phyloP scores from a whole-genome alignment of 2,797 vertebrate genomes.

The Eulemur coronatus region DNA sequence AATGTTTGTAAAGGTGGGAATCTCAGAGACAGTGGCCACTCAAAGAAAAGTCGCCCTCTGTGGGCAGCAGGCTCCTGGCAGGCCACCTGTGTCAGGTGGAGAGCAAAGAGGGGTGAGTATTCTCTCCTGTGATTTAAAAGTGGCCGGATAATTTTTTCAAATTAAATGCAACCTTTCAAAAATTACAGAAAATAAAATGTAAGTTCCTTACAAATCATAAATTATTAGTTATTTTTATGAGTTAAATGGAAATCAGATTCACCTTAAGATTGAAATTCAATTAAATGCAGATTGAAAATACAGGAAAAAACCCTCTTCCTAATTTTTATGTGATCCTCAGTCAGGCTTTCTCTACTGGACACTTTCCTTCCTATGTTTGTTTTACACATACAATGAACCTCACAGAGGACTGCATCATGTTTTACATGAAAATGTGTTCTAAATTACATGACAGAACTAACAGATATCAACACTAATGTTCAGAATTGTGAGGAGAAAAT shows the following conservation, averaged over 20 bases:
- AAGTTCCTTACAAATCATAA: not conserved
- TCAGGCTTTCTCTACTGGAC: not conserved
- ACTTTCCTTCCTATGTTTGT: slow-evolving; percentile 57
- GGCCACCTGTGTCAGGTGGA: accelerated
- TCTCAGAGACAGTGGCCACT: not conserved
- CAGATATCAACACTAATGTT: not conserved
- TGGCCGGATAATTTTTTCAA: not conserved
- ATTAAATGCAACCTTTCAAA: not conserved
- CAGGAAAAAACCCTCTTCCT: not conserved
- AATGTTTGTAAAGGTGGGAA: not conserved
- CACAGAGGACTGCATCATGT: not conserved
- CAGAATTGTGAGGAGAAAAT: not conserved
- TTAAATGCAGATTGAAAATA: not conserved
- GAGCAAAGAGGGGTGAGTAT: not conserved
- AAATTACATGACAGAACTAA: not conserved
- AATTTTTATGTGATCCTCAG: not conserved
- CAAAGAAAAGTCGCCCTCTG: not conserved
- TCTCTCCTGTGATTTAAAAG: not conserved
- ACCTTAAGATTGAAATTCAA: not conserved
- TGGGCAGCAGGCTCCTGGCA: not conserved
- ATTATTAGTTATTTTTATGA: not conserved
- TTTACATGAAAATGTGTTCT: not conserved
- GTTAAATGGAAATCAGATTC: not conserved
- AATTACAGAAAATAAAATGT: not conserved
- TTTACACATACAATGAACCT: not conserved